Evolutionary conservation across 2,888 invertebrate genomes (phyloP).

Genomic region (Acrobasis suavella): DNA sequence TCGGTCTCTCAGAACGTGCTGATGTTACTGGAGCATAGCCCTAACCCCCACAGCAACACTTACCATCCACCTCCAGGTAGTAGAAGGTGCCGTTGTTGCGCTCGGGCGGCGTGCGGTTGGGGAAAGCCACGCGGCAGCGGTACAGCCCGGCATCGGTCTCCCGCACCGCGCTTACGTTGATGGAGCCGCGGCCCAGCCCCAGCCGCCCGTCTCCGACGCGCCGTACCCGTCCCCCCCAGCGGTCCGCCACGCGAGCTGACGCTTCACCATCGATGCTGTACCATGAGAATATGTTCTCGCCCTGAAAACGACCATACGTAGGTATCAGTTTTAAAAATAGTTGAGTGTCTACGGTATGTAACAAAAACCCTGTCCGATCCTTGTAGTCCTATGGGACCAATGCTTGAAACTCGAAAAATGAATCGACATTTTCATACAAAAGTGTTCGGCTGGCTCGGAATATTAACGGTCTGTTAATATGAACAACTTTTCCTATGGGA

Average conservation of each 20-base stretch:
- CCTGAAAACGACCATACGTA: conserved; percentile 70
- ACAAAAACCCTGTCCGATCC: too few relatives aligned
- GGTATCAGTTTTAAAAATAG: too few relatives aligned
- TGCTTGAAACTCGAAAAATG: too few relatives aligned
- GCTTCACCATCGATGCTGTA: conserved; percentile 86
- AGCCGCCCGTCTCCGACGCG: conserved; percentile 75
- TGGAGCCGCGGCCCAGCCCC: conserved; percentile 84
- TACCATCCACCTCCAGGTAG: conserved; percentile 93
- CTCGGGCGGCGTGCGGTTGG: conserved; percentile 92
- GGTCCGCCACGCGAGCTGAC: conserved; percentile 86
- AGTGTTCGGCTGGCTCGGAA: too few relatives aligned
- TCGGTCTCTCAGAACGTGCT: background rate
- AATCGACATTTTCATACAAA: too few relatives aligned
- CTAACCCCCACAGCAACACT: conserved; percentile 40
- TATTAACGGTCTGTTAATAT: too few relatives aligned
- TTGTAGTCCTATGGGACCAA: too few relatives aligned
- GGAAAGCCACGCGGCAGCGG: conserved; percentile 93
- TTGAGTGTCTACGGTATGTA: too few relatives aligned
- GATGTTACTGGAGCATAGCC: background rate
- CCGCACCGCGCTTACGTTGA: conserved; percentile 93
- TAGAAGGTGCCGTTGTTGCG: conserved; percentile 95
- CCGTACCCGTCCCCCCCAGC: conserved; percentile 89
- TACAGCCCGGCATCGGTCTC: conserved; percentile 96
- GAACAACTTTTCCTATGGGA: too few relatives aligned
- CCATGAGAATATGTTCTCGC: conserved; percentile 91